phyloP scores from a whole-genome alignment of 2,888 invertebrate genomes.

The Erannis defoliaria region DNA sequence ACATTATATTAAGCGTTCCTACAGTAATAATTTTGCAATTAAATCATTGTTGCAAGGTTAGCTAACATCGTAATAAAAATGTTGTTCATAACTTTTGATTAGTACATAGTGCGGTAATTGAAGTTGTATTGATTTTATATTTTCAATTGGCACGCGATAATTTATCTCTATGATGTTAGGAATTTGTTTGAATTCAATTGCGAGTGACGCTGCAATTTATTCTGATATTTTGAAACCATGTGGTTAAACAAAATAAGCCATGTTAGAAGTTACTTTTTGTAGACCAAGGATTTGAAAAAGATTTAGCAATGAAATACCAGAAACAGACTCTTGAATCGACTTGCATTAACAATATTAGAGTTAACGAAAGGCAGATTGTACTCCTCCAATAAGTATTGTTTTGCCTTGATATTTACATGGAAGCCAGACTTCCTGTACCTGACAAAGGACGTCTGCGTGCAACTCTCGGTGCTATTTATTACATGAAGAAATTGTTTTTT shows the following conservation, averaged over 20 bases:
- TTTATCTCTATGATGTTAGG: conserved; percentile 10
- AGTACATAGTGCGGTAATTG: background rate
- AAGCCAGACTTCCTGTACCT: conserved; percentile 74
- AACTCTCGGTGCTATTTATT: conserved; percentile 45
- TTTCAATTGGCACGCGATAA: conserved; percentile 2
- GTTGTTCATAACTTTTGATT: background rate
- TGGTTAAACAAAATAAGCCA: no score
- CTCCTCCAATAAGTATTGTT: conserved; percentile 54
- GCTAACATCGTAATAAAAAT: background rate
- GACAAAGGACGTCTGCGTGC: conserved; percentile 65
- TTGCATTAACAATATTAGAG: conserved; percentile 37
- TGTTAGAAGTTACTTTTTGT: no score
- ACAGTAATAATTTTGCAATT: conserved; percentile 25
- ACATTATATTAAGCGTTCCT: conserved; percentile 25
- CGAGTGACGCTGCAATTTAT: background rate
- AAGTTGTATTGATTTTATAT: no score
- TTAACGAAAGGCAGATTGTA: conserved; percentile 58
- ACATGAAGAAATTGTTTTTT: conserved; percentile 15
- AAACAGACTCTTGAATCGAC: conserved; percentile 10
- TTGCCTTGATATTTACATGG: conserved; percentile 81
- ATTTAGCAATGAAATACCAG: background rate
- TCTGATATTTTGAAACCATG: no score
- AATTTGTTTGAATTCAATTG: background rate
- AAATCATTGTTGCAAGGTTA: conserved; percentile 35
- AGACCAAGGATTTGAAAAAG: background rate